Conservation (phyloP, 2,888 invertebrate species). For the Plagodis pulveraria region DNA sequence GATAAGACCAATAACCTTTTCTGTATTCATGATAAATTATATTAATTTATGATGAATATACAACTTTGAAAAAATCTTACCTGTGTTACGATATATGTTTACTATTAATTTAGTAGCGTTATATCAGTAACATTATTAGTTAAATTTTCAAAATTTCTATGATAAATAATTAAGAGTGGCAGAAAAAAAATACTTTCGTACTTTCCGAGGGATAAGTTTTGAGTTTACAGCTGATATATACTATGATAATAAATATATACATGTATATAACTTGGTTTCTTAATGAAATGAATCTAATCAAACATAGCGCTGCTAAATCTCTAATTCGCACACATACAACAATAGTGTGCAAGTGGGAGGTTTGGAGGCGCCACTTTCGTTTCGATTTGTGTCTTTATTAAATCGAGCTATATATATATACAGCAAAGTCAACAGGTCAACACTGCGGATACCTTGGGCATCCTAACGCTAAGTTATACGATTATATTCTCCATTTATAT, state of each 20-base stretch:
- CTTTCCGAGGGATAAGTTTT: constrained; percentile 78
- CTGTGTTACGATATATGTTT: constrained; percentile 24
- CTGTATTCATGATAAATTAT: constrained; percentile 47
- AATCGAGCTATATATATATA: constrained; percentile 41
- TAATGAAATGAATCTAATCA: too few species aligned
- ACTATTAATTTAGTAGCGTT: constrained; percentile 41
- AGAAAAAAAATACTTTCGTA: constrained; percentile 50
- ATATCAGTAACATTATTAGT: constrained; percentile 39
- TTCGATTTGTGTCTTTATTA: too few species aligned
- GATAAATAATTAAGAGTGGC: constrained; percentile 55
- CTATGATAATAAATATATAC: constrained; percentile 47
- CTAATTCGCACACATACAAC: too few species aligned
- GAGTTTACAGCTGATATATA: constrained; percentile 70
- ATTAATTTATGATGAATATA: constrained; percentile 49
- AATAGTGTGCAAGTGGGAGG: too few species aligned
- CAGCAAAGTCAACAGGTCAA: constrained; percentile 76
- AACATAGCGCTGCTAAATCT: too few species aligned
- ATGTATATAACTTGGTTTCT: constrained; percentile 30
- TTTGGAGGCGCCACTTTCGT: too few species aligned
- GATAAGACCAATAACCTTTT: constrained; percentile 20
- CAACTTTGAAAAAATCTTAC: constrained; percentile 29
- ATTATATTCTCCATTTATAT: constrained; percentile 72
- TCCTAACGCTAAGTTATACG: constrained; percentile 81
- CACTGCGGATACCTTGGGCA: constrained; percentile 82
- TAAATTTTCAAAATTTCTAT: constrained; percentile 12